These are phyloP conservation scores for Coluber constrictor DNA, from an alignment of 2,797 vertebrate species.

Conservation along the genomic window DNA sequence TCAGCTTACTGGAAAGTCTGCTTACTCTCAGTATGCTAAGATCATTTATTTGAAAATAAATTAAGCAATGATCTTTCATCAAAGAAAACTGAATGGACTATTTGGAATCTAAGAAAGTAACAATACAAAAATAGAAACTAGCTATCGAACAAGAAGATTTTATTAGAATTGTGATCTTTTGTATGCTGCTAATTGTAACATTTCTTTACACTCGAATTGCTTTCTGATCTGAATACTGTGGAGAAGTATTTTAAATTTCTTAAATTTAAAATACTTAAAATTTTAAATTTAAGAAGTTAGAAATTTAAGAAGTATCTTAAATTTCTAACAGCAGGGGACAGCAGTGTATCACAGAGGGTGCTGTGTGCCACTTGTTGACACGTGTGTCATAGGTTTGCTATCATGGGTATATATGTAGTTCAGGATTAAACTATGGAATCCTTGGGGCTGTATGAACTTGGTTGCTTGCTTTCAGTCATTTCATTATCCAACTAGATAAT, in stretches of 20 bases:
- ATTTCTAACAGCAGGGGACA: slow-evolving; percentile 52
- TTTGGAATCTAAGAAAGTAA: neutral
- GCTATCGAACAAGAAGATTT: neutral
- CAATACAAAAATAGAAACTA: neutral
- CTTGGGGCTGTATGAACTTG: neutral
- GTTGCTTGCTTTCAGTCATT: neutral
- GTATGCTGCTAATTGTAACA: neutral
- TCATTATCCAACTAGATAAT: neutral
- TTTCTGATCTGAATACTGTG: neutral
- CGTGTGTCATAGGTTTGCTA: no score
- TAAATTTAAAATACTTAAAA: no score
- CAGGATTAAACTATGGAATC: neutral
- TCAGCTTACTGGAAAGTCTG: neutral
- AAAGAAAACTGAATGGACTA: neutral
- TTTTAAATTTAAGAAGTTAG: no score
- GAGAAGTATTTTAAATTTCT: no score
- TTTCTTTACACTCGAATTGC: neutral
- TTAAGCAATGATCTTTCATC: neutral
- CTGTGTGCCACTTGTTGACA: no score
- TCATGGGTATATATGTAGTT: neutral
- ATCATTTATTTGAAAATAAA: neutral
- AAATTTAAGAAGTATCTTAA: no score
- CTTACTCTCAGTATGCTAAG: neutral
- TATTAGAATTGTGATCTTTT: neutral
- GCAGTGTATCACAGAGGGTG: slow-evolving; percentile 17